Evolutionary conservation across 2,113 vertebrate genomes (phyloP).

Genomic region (Thunnus maccoyii): DNA sequence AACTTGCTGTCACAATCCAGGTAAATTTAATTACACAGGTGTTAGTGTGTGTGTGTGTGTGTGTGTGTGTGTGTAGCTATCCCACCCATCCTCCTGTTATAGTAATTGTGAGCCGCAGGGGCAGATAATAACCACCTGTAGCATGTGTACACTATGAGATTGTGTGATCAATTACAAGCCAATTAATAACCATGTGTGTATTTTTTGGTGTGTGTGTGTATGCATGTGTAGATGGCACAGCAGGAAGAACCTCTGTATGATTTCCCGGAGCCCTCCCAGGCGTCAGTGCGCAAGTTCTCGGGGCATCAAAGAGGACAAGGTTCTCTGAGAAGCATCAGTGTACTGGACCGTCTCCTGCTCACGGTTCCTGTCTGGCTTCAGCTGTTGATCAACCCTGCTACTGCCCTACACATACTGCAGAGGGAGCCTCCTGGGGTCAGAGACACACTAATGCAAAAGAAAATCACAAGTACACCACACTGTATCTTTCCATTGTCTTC

Average conservation of each 20-base stretch:
- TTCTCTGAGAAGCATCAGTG: conserved; percentile 86
- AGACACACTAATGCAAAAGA: neutral
- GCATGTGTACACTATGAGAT: neutral
- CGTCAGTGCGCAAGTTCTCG: conserved; percentile 31
- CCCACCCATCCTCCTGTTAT: conserved; percentile 22
- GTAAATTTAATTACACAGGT: conserved; percentile 64
- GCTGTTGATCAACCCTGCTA: conserved; percentile 90
- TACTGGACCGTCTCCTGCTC: conserved; percentile 90
- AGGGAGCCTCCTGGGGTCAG: conserved; percentile 91
- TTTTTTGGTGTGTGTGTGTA: neutral
- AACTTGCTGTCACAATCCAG: conserved; percentile 73
- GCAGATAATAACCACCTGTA: conserved; percentile 38
- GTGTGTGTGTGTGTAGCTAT: conserved; percentile 20
- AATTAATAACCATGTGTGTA: conserved; percentile 1
- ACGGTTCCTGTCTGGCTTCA: conserved; percentile 92
- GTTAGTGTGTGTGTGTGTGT: conserved; percentile 40
- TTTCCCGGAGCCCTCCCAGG: conserved; percentile 79
- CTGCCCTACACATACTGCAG: conserved; percentile 90
- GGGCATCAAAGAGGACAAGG: conserved; percentile 69
- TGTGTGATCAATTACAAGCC: neutral
- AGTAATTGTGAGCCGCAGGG: conserved; percentile 32
- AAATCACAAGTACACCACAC: neutral
- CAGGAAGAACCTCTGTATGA: conserved; percentile 87
- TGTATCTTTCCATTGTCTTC: neutral
- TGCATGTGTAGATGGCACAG: conserved; percentile 79